Evolutionary conservation across 2,113 vertebrate genomes (phyloP), one percentile per base, ranked within the genome.

Genomic region (Hydropotes inermis): DNA sequence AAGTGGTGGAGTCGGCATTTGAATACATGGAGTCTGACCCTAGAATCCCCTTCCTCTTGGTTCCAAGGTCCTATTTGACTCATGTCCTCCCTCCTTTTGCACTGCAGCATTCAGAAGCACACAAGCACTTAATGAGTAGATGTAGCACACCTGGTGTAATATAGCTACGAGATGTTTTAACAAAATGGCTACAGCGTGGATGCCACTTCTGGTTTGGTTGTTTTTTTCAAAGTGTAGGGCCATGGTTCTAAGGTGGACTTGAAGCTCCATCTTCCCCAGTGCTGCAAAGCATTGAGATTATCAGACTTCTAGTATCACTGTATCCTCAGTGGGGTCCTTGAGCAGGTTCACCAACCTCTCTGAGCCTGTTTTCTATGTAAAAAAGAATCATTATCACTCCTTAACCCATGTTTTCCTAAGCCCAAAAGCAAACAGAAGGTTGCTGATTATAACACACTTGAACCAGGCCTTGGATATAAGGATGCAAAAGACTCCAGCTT

Each of bases 21-120:
- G 43, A 84, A 91, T 23, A 55, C 27, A 61, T 28, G n/a, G 33
- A 85, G 30, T 76, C 45, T 50, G 47, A 88, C 33, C 25, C n/a
- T 47, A 61, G 15, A 92, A 16, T 28, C 61, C n/a, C 89, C n/a
- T 82, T 88, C 57, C 28, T 89, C 61, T 82, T 82, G 95, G 70
- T 67, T 79, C 85, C 30, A 82, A 95, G 91, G 30, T 8, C 89
- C 50, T n/a, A 3, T 58, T 45, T 87, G 25, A 50, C 64, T 52
- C 79, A 52, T n/a, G 25, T 33, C 15, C 25, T 36, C 33, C 33
- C 45, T 64, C 9, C 5, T 15, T n/a, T 39, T 67, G 28, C 43
- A 54, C 61, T 91, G 12, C 19, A 76, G 67, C 50, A 96, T 43
- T 95, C 83, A 96, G 87, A 93, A 97, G 36, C 39, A 85, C 64